Conservation (phyloP, 2,113 vertebrate genomes). For the Sphyrna mokarran region DNA sequence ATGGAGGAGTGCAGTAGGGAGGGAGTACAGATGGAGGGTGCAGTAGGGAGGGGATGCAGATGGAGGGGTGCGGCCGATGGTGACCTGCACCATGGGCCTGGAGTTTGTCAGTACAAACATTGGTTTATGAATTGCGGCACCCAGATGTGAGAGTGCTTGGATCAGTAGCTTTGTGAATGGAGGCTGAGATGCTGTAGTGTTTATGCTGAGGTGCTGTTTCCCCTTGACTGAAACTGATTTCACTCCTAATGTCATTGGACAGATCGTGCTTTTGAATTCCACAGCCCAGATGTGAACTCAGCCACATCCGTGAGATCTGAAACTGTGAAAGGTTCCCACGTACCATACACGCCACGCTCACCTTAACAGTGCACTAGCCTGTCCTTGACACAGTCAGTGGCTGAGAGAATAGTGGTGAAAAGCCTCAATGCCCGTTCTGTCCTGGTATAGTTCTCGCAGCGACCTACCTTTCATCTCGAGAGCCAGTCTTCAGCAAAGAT, state of each 20-base stretch:
- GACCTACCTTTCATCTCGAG: not conserved
- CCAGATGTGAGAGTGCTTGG: not conserved
- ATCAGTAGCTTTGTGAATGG: not conserved
- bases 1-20: too few species aligned
- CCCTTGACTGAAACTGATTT: slow-evolving; percentile 31
- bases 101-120: not conserved
- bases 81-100: not conserved
- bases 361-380: not conserved
- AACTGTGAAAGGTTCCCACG: too few species aligned
- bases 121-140: not conserved
- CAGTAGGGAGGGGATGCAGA: too few species aligned
- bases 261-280: slow-evolving; percentile 23
- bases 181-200: not conserved
- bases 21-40: too few species aligned
- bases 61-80: not conserved
- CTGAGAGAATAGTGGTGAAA: not conserved
- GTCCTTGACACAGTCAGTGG: not conserved
- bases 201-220: not conserved
- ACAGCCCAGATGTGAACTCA: slow-evolving; percentile 11
- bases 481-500: not conserved
- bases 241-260: slow-evolving; percentile 15
- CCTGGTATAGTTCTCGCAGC: not conserved
- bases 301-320: not conserved
- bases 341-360: not conserved
- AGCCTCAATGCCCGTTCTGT: not conserved